Percentiles rank a stretch among this genome's conserved stretches.
Evolutionary conservation across 2,113 vertebrate genomes (phyloP).

Genomic region (Notarius lentiginosus): DNA sequence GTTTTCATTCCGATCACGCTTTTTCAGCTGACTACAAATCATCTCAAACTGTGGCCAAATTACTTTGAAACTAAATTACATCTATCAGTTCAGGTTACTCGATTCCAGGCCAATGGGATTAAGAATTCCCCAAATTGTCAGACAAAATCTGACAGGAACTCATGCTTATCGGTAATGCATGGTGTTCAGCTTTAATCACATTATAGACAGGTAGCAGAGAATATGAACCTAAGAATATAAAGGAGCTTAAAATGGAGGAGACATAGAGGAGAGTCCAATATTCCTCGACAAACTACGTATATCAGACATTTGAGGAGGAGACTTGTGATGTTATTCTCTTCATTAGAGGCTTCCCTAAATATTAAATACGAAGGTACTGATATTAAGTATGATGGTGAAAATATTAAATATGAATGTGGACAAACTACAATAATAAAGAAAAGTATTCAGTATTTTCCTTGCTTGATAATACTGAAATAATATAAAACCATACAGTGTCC

Average conservation of each 20-base stretch:
- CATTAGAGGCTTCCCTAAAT: neutral
- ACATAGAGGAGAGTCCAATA: neutral
- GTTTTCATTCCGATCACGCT: neutral
- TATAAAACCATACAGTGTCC: neutral
- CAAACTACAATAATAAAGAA: neutral
- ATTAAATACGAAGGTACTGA: neutral
- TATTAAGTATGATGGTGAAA: neutral
- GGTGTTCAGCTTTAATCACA: neutral
- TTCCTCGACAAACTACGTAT: neutral
- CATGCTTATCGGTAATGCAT: neutral
- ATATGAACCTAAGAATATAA: neutral
- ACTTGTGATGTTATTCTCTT: neutral
- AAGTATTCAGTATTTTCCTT: too few relatives aligned
- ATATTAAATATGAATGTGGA: neutral
- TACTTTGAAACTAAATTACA: neutral
- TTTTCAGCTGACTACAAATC: neutral
- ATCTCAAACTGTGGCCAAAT: slow-evolving; percentile 4
- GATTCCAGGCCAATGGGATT: neutral
- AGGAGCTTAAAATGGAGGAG: neutral
- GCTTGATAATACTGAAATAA: neutral
- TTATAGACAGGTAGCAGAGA: neutral
- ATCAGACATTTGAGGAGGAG: neutral
- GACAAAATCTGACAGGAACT: neutral
- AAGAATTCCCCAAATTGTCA: slow-evolving; percentile 12
- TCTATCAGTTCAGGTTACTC: neutral